These are phyloP conservation scores for Frankliniella intonsa DNA, from an alignment of 2,888 invertebrate genomes.

Conservation along the genomic window DNA sequence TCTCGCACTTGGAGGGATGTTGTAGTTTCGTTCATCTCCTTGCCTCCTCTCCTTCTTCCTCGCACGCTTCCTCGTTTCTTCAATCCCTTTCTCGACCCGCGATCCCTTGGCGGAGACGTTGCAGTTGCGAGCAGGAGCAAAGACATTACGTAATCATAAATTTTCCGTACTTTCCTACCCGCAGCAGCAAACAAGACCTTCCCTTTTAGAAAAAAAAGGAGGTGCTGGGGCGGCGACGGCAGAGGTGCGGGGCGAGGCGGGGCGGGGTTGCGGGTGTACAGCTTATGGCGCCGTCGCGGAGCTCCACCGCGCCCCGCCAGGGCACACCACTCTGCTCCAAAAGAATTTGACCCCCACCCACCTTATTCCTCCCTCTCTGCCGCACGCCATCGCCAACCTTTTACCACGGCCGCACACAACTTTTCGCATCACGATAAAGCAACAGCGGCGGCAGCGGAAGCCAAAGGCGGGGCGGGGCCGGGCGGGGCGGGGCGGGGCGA, in stretches of 20 bases:
- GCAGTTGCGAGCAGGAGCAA: neutral
- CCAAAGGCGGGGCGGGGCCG: neutral
- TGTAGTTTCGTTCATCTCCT: no score
- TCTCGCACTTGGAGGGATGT: no score
- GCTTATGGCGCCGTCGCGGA: neutral
- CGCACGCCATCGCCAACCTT: neutral
- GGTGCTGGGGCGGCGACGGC: neutral
- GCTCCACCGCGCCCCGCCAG: neutral
- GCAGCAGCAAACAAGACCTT: neutral
- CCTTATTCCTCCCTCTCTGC: neutral
- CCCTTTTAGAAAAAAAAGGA: neutral
- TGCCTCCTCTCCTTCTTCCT: neutral
- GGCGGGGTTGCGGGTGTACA: neutral
- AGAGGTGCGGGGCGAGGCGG: neutral
- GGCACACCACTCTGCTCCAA: no score
- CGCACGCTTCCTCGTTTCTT: neutral
- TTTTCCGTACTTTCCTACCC: neutral
- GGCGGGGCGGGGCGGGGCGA: neutral
- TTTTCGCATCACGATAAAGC: constrained; percentile 14
- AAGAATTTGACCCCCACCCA: no score
- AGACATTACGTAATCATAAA: constrained; percentile 23
- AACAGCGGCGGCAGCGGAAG: neutral
- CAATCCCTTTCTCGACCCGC: neutral
- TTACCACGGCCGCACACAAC: constrained; percentile 2
- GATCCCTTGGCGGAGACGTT: neutral